Percentiles rank a stretch among this genome's conserved stretches.
phyloP scores from a whole-genome alignment of 1,140 invertebrate species.

The Charaxes varanes region DNA sequence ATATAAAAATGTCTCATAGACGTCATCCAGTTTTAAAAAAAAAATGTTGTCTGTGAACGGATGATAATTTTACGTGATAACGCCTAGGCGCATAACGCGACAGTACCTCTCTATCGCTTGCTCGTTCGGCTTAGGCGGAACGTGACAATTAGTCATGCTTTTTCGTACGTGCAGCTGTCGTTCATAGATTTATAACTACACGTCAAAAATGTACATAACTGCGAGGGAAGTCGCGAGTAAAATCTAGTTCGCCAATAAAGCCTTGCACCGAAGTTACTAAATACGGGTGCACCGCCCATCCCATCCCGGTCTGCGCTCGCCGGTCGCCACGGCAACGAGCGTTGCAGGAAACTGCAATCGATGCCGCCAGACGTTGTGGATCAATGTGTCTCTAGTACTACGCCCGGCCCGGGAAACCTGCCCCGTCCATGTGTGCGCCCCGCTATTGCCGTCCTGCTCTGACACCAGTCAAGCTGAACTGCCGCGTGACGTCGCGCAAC shows the following conservation, averaged over 20 bases:
- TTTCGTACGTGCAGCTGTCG: no score
- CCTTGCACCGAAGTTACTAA: slow-evolving; percentile 41
- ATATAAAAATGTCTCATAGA: no score
- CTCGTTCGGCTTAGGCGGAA: no score
- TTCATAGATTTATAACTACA: no score
- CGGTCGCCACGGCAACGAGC: slow-evolving; percentile 56
- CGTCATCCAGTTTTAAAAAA: no score
- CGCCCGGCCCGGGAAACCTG: slow-evolving; percentile 62
- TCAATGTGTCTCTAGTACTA: slow-evolving; percentile 74
- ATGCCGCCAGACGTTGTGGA: slow-evolving; percentile 71
- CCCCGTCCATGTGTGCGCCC: slow-evolving; percentile 33
- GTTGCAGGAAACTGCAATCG: slow-evolving; percentile 72
- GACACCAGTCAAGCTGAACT: slow-evolving; percentile 37
- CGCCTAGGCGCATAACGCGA: no score
- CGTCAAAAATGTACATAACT: no score
- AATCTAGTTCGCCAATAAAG: slow-evolving; percentile 60
- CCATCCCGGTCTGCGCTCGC: slow-evolving; percentile 28
- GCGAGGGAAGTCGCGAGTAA: no score
- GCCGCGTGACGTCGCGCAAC: slow-evolving; percentile 17
- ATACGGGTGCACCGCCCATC: slow-evolving; percentile 35
- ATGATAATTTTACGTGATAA: no score
- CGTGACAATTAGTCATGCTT: no score
- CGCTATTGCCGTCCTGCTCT: slow-evolving; percentile 31
- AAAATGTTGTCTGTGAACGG: no score
- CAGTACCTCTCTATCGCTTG: no score